Evolutionary conservation across 2,797 vertebrate genomes (phyloP).

Genomic region (Parotocinclus haroldoi): DNA sequence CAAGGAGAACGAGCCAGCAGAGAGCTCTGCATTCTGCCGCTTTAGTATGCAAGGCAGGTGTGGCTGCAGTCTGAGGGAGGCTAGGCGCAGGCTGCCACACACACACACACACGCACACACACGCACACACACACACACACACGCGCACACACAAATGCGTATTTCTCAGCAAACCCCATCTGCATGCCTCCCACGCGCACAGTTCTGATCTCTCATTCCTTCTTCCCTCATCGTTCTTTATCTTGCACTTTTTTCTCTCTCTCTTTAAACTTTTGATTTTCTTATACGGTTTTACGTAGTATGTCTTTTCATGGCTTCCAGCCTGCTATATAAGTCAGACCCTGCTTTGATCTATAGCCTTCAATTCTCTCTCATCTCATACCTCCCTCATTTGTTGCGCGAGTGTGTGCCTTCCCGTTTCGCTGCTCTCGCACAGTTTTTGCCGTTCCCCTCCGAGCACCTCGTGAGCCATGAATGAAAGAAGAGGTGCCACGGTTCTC

Average conservation of each 20-base stretch:
- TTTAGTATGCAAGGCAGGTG: constrained; percentile 90
- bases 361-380: too few species aligned
- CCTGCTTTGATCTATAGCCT: constrained; percentile 21
- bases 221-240: not conserved
- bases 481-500: not conserved
- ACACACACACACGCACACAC: constrained; percentile 28
- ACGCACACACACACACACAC: constrained; percentile 38
- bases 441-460: constrained; percentile 10
- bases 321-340: constrained; percentile 10
- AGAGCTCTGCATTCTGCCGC: constrained; percentile 60
- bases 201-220: not conserved
- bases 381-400: too few species aligned
- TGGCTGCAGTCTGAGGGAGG: constrained; percentile 72
- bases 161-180: constrained; percentile 7
- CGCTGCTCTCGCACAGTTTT: not conserved
- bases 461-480: not conserved
- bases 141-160: constrained; percentile 24
- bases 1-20: constrained; percentile 38
- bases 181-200: too few species aligned
- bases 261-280: too few species aligned
- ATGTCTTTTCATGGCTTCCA: constrained; percentile 10
- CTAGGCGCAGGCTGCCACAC: constrained; percentile 47
- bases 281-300: too few species aligned
- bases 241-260: not conserved
- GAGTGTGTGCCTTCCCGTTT: too few species aligned